Percentiles rank a stretch among this genome's conserved stretches.
Conservation (phyloP, 2,113 vertebrate genomes). For the Gymnarchus niloticus region DNA sequence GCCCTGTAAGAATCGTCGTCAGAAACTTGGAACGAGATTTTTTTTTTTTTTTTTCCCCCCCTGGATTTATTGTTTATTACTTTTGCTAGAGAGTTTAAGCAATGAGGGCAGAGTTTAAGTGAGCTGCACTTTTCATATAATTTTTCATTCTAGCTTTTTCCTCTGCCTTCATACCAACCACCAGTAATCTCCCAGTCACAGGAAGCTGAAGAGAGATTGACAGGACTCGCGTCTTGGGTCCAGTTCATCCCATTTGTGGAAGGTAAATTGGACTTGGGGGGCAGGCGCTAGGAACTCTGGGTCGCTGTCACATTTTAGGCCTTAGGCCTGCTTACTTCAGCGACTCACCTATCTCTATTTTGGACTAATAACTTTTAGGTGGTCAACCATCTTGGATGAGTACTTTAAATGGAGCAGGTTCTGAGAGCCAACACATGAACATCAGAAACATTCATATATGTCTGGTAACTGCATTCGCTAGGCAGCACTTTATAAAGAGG, state of each 20-base stretch:
- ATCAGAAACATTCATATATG: not conserved
- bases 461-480: not conserved
- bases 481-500: no score
- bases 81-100: not conserved
- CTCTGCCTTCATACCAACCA: not conserved
- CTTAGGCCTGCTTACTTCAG: not conserved
- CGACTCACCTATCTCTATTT: not conserved
- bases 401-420: not conserved
- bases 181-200: not conserved
- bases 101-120: not conserved
- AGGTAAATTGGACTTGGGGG: no score
- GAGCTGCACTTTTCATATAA: conserved; percentile 10
- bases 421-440: not conserved
- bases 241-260: not conserved
- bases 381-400: not conserved
- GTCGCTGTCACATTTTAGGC: no score
- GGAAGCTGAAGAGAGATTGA: not conserved
- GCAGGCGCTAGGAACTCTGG: no score
- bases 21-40: not conserved
- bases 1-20: no score
- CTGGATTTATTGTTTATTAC: conserved; percentile 1
- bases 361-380: not conserved
- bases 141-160: not conserved
- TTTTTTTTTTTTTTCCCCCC: not conserved
- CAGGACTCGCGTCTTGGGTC: not conserved